Percentiles rank a stretch among this genome's conserved stretches.
Evolutionary conservation across 2,888 invertebrate genomes (phyloP).

Genomic region (Nemotelus nigrinus): DNA sequence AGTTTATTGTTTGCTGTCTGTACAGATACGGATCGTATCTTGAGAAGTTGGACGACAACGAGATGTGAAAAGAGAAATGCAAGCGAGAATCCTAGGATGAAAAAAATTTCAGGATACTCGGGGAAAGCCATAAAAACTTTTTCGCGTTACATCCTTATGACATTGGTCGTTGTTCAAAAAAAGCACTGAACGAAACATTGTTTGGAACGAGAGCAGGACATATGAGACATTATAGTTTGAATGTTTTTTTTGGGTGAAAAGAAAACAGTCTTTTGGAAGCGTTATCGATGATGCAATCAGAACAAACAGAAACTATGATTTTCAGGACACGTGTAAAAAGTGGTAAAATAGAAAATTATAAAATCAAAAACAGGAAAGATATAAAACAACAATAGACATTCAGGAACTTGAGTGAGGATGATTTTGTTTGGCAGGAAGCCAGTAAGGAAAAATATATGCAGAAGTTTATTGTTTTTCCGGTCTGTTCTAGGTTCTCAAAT

Average conservation of each 20-base stretch:
- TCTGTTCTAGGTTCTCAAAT: too few relatives aligned
- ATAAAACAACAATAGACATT: too few relatives aligned
- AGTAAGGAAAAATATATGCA: too few relatives aligned
- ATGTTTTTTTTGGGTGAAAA: background rate
- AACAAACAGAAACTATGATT: too few relatives aligned
- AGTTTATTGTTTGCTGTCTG: slow-evolving; percentile 40
- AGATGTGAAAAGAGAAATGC: slow-evolving; percentile 27
- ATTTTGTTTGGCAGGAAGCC: too few relatives aligned
- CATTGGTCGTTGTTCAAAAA: slow-evolving; percentile 14
- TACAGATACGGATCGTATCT: slow-evolving; percentile 18
- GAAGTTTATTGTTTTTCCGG: too few relatives aligned
- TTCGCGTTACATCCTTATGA: slow-evolving; percentile 46
- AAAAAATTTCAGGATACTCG: slow-evolving; percentile 19
- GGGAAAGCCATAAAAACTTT: slow-evolving; percentile 50
- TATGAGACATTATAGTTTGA: background rate
- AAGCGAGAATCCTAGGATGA: slow-evolving; percentile 10
- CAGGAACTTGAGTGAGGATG: too few relatives aligned
- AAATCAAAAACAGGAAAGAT: too few relatives aligned
- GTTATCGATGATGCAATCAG: too few relatives aligned
- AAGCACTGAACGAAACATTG: slow-evolving; percentile 27
- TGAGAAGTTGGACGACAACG: slow-evolving; percentile 30
- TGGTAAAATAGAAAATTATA: too few relatives aligned
- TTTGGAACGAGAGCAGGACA: slow-evolving; percentile 33
- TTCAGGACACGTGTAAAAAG: too few relatives aligned
- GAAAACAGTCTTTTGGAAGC: background rate